phyloP scores from a whole-genome alignment of 2,113 vertebrate genomes.

The Mormyrus iriodes region DNA sequence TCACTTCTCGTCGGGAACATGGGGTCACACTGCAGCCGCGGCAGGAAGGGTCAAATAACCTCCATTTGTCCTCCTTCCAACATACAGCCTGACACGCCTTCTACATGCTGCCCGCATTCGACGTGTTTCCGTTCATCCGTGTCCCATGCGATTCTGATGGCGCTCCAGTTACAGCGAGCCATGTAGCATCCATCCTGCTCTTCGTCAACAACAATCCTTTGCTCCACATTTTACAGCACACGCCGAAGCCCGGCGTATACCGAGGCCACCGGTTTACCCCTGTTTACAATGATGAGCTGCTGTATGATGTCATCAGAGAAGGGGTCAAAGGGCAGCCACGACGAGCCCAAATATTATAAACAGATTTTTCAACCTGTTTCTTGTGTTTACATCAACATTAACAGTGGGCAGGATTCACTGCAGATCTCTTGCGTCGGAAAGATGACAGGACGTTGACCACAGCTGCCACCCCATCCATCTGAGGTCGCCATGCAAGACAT shows the following conservation, averaged over 20 bases:
- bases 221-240: not conserved
- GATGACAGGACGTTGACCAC: not conserved
- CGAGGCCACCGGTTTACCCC: not conserved
- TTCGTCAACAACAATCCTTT: not conserved
- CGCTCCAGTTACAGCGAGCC: no score
- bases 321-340: not conserved
- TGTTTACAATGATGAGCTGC: not conserved
- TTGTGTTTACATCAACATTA: not conserved
- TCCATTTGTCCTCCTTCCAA: conserved; percentile 1
- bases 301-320: not conserved
- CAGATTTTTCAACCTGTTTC: not conserved
- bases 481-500: not conserved
- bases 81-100: not conserved
- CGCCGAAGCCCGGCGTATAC: not conserved
- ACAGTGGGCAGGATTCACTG: not conserved
- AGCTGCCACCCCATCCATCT: no score
- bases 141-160: not conserved
- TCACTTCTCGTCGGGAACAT: conserved; percentile 71
- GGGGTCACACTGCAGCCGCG: conserved; percentile 66
- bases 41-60: conserved; percentile 73
- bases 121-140: not conserved
- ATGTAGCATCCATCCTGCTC: not conserved
- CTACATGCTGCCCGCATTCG: not conserved
- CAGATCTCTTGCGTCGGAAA: not conserved
- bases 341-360: not conserved